A percentile compares a stretch with the other conserved stretches of the same genome.
Evolutionary conservation across 2,888 invertebrate genomes (phyloP).

Genomic region (Euclidia mi): DNA sequence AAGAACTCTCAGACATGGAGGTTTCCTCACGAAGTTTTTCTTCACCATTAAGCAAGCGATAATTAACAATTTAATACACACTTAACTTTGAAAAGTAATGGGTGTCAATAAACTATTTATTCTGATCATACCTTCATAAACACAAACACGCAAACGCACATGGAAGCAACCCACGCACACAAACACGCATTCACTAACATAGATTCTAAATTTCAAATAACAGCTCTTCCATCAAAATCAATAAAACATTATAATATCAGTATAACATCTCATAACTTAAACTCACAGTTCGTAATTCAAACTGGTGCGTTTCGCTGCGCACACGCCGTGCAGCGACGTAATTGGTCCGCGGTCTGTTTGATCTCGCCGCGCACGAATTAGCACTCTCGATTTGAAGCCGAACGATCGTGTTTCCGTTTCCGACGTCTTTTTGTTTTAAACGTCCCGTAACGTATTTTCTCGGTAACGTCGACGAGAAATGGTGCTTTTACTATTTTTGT

Average conservation of each 20-base stretch:
- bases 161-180: no score
- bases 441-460: constrained; percentile 44
- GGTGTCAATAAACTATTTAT: no score
- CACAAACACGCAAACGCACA: no score
- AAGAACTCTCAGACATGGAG: no score
- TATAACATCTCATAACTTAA: constrained; percentile 41
- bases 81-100: no score
- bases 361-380: constrained; percentile 85
- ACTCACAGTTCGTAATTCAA: constrained; percentile 58
- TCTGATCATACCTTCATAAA: no score
- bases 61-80: no score
- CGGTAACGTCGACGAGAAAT: constrained; percentile 34
- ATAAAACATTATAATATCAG: not conserved
- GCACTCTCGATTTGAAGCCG: constrained; percentile 70
- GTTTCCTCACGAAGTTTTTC: no score
- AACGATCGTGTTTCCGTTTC: constrained; percentile 76
- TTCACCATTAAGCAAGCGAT: no score
- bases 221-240: not conserved
- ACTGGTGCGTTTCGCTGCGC: constrained; percentile 80
- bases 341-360: constrained; percentile 78
- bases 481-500: constrained; percentile 26
- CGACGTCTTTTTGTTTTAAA: constrained; percentile 58
- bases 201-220: not conserved
- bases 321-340: constrained; percentile 70
- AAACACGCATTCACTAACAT: no score